phyloP scores from a whole-genome alignment of 2,797 vertebrate genomes.

The Myiotriccus ornatus region DNA sequence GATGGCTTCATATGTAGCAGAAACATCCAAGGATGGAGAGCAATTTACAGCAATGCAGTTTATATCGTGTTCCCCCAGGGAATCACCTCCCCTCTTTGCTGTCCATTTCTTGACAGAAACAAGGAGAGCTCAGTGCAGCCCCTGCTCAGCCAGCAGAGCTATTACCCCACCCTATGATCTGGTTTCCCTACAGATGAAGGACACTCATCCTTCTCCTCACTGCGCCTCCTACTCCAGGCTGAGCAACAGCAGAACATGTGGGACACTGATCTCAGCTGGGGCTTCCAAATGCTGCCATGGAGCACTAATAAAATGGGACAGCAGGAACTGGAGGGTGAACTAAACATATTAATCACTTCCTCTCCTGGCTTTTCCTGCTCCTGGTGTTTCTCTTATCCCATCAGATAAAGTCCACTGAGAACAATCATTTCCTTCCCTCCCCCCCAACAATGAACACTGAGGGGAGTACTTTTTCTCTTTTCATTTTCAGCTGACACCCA shows the following conservation, averaged over 20 bases:
- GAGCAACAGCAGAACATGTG: neutral
- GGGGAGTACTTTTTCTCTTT: neutral
- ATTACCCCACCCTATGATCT: neutral
- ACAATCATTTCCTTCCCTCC: neutral
- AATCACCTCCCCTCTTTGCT: neutral
- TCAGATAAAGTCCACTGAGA: neutral
- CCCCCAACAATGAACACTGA: neutral
- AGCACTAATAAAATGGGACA: neutral
- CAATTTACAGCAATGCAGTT: neutral
- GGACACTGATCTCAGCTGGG: neutral
- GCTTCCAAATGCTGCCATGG: fast-evolving
- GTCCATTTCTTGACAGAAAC: neutral
- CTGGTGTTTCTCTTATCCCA: neutral
- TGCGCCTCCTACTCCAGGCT: neutral
- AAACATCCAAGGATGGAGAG: neutral
- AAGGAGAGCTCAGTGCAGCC: neutral
- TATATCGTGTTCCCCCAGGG: neutral
- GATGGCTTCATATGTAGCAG: neutral
- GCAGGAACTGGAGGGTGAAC: neutral
- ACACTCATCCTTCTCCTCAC: neutral
- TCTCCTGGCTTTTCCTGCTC: neutral
- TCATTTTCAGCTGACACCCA: neutral
- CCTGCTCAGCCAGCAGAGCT: neutral
- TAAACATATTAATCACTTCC: constrained; percentile 60
- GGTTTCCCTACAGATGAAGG: neutral